Base-by-base conservation (phyloP, 2,888 invertebrate species). In the Pterostichus madidus region DNA sequence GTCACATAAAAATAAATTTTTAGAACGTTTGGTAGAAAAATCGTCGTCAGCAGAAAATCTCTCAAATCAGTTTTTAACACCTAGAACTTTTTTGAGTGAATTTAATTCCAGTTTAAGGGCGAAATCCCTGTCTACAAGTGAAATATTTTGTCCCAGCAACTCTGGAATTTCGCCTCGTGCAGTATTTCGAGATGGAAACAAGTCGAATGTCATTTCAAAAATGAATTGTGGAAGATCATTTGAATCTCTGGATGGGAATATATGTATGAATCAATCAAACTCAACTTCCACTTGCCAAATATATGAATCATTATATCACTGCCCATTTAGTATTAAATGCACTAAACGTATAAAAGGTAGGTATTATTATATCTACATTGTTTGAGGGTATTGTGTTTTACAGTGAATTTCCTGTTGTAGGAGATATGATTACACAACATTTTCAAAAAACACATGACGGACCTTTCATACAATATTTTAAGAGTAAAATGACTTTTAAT, bases 11-110 rank as follows among this genome's bases (percentile, higher is more conserved):
- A 90, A 91, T 86, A 91, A 91, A 87, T 91, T 92, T 86, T 87
- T 92, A 46, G 89, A 90, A 78, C 90, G 90, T 86, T 87, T 92
- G 73, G 88, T 91, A 80, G 90, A 90, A 15, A 92, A 91, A 87
- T 88, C 92, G n/a, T 89, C 89, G 44, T 91, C 92, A 5, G 90
- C 90, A 84, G 92, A 92, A 84, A 92, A 91, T 87, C 88, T 92
- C 53, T 86, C 88, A 13, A 87, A 86, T 56, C 83, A 84, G 81
- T 85, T 59, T 85, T 86, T 84, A 84, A 85, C 82, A 46, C 84
- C 73, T 77, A 80, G 77, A 59, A 84, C 83, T 73, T 84, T 61
- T 53, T 83, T 84, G 68, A 83, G 83, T 44, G 85, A 86, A 59
- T 86, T 87, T 83, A 84, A 85, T 84, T 84, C 85, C 5, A 87